Percentiles rank a stretch among this genome's conserved stretches.
phyloP scores from a whole-genome alignment of 2,797 vertebrate species.

The Cygnus olor region DNA sequence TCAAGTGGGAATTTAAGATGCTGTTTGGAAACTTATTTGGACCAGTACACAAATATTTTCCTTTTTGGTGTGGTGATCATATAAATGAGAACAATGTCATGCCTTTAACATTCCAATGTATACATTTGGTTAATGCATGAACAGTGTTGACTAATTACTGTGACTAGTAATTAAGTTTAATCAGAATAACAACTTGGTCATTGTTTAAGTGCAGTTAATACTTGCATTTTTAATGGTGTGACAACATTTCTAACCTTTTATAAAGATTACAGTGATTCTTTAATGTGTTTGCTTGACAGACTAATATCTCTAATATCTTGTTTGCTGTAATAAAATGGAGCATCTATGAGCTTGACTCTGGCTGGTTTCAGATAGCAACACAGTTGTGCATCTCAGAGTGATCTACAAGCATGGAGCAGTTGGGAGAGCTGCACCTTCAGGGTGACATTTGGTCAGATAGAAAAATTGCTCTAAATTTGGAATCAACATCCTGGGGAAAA shows the following conservation, averaged over 20 bases:
- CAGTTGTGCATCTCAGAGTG: background rate
- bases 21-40: background rate
- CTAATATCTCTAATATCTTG: background rate
- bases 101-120: background rate
- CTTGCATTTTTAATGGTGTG: background rate
- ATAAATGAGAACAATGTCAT: background rate
- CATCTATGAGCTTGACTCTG: background rate
- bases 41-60: background rate
- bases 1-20: background rate
- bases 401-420: background rate
- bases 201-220: conserved; percentile 15
- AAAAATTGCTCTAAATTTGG: background rate
- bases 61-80: background rate
- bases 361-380: background rate
- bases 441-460: background rate
- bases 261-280: background rate
- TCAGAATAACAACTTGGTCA: background rate
- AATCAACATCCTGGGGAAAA: background rate
- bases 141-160: background rate
- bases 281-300: conserved; percentile 4
- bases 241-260: conserved; percentile 32
- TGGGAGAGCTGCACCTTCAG: background rate
- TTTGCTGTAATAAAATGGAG: background rate
- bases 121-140: background rate
- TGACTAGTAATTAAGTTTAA: conserved; percentile 48